Conservation (phyloP, 2,113 vertebrate species). For the Chloropsis cyanopogon region DNA sequence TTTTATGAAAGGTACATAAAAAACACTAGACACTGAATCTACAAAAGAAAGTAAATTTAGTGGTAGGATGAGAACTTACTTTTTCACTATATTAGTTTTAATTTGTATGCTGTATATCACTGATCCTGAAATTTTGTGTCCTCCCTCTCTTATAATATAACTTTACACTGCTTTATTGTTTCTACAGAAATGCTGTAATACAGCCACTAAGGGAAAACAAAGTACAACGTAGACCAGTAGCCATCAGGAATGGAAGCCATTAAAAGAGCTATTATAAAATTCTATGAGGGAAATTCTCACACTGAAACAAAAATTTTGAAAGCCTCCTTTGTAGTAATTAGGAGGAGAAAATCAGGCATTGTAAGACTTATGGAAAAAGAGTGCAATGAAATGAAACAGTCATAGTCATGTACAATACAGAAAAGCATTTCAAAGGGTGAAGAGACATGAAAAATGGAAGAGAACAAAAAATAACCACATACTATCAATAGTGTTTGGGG, state of each 20-base stretch:
- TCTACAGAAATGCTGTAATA: neutral
- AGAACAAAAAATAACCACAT: neutral
- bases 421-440: neutral
- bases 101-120: constrained; percentile 38
- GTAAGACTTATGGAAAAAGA: constrained; percentile 24
- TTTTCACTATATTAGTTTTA: constrained; percentile 48
- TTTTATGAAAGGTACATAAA: neutral
- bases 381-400: constrained; percentile 49
- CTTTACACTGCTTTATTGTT: neutral
- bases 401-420: neutral
- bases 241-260: constrained; percentile 20
- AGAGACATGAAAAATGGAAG: neutral
- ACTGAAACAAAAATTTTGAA: constrained; percentile 51
- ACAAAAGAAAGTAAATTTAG: constrained; percentile 20
- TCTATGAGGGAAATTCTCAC: constrained; percentile 5
- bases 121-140: constrained; percentile 45
- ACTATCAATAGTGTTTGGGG: neutral
- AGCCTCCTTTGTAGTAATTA: constrained; percentile 36
- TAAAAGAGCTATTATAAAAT: constrained; percentile 51
- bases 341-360: constrained; percentile 16
- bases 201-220: constrained; percentile 10
- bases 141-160: neutral
- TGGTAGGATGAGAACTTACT: neutral
- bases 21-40: neutral
- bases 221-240: neutral